Evolutionary conservation across 2,888 invertebrate genomes (phyloP), one percentile per base, ranked within the genome.

Genomic region (Ophion ellenae): DNA sequence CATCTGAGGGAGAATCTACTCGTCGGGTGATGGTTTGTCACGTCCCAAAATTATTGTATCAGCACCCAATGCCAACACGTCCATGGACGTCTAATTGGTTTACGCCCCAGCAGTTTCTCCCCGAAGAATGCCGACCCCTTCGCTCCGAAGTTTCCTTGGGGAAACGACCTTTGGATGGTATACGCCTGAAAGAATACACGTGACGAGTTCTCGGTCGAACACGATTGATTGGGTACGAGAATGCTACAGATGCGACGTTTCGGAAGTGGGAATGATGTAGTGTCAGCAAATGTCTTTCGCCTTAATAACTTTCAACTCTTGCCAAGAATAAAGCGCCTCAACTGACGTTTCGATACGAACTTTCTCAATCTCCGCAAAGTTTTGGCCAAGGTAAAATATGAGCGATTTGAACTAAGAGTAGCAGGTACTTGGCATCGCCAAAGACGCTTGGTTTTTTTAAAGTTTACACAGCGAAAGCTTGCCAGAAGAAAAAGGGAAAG

Each of bases 21-120:
- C 57, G 61, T 32, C 61, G 67, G 4, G 61, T 73, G 61, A n/a
- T 59, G 63, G 69, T 73, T 78, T 86, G 89, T 90, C 90, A 90
- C 91, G 90, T 91, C 83, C 71, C 82, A n/a, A 78, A 85, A 85
- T 91, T 91, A 92, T 93, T 90, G 88, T 89, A 91, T 92, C 91
- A 91, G 89, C 89, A 84, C 89, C 90, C 90, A 87, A 78, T 76
- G 86, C 59, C 70, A 74, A 74, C 80, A 73, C 80, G 77, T 73
- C 40, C 79, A 3, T 81, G 77, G 75, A 28, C 79, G 85, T 83
- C 90, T 91, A 92, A 93, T 93, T 91, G 90, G 91, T 92, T 93
- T 91, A 92, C 86, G 87, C 86, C 86, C 87, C 87, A 80, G 70
- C 75, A 36, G 67, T 74, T 71, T 61, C 53, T 71, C 71, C 73